Evolutionary conservation across 2,888 invertebrate species (phyloP).

Genomic region (Tachina fera): DNA sequence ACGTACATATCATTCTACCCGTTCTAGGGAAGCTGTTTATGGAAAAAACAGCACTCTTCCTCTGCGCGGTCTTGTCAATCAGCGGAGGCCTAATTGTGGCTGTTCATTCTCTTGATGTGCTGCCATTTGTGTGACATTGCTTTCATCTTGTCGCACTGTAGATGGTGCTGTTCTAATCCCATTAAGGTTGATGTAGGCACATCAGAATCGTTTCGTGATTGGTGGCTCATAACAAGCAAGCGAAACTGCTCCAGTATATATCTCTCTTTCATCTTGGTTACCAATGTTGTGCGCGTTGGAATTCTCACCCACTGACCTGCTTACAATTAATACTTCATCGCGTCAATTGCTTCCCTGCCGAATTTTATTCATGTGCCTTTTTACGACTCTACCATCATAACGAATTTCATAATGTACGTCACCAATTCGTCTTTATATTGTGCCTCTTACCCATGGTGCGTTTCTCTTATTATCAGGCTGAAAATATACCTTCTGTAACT

Average conservation of each 20-base stretch:
- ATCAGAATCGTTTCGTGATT: too few relatives aligned
- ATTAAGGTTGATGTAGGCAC: too few relatives aligned
- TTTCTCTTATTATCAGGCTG: too few relatives aligned
- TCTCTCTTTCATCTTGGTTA: neutral
- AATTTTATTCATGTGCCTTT: neutral
- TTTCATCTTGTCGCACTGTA: neutral
- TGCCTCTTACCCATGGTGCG: too few relatives aligned
- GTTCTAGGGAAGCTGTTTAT: neutral
- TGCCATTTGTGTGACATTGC: too few relatives aligned
- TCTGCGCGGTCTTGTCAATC: neutral
- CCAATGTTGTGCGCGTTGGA: neutral
- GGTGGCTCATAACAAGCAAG: neutral
- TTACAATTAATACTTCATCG: neutral
- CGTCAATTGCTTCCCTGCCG: neutral
- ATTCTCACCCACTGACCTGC: neutral
- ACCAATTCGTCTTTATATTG: too few relatives aligned
- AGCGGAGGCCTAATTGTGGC: neutral
- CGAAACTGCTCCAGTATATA: neutral
- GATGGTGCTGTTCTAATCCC: neutral
- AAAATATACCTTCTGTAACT: too few relatives aligned
- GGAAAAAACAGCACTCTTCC: neutral
- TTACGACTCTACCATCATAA: neutral
- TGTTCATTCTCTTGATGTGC: too few relatives aligned
- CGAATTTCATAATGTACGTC: too few relatives aligned
- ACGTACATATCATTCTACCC: neutral